A percentile compares a stretch with the other conserved stretches of the same genome.
These are phyloP conservation scores for Aelia acuminata DNA, from an alignment of 2,888 invertebrate species.

Conservation along the genomic window DNA sequence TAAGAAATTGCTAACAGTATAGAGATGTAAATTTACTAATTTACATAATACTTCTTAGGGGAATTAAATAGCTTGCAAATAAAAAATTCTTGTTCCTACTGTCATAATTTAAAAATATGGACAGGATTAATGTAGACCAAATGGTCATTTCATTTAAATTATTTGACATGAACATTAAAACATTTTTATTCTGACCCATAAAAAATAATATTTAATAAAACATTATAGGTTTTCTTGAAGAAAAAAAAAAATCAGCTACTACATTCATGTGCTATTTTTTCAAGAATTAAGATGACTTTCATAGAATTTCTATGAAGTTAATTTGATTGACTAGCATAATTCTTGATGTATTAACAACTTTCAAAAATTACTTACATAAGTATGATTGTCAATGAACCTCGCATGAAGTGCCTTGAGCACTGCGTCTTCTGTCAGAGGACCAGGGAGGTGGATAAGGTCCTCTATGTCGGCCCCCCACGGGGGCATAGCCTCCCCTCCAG, in stretches of 20 bases:
- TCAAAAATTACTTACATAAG: constrained; percentile 81
- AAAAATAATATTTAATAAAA: too few relatives aligned
- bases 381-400: constrained; percentile 87
- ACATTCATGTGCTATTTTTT: not conserved
- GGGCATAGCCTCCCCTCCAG: constrained; percentile 63
- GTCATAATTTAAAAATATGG: not conserved
- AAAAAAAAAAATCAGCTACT: too few relatives aligned
- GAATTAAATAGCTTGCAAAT: too few relatives aligned
- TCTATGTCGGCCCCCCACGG: constrained; percentile 76
- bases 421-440: constrained; percentile 94
- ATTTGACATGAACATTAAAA: not conserved
- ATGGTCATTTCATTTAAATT: not conserved
- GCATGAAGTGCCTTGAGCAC: constrained; percentile 92
- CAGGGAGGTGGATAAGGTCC: constrained; percentile 92
- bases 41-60: too few relatives aligned
- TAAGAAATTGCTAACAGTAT: too few relatives aligned
- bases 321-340: too few relatives aligned
- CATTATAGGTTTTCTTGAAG: too few relatives aligned
- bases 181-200: not conserved
- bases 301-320: not conserved
- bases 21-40: too few relatives aligned
- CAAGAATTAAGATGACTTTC: not conserved
- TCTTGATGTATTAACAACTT: not conserved
- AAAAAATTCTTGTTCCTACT: too few relatives aligned
- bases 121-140: not conserved